Percentiles rank a stretch among this genome's conserved stretches.
These are phyloP conservation scores for Aptenodytes forsteri DNA, from an alignment of 2,113 vertebrate species.

Conservation along the genomic window DNA sequence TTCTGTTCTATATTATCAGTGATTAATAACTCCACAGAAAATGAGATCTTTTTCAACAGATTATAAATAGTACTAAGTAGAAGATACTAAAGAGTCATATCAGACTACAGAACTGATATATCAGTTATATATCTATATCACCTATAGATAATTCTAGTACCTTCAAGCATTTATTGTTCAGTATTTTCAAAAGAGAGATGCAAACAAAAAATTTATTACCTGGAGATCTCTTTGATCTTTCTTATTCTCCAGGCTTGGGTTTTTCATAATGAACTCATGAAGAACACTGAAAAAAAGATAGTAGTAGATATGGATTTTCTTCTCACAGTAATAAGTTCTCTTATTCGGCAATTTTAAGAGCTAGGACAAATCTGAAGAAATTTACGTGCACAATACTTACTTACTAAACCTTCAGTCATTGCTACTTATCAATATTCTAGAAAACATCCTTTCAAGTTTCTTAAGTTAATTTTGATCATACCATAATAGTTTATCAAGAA, in stretches of 20 bases:
- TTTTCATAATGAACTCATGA: conserved; percentile 99
- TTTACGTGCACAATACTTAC: neutral
- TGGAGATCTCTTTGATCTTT: conserved; percentile 98
- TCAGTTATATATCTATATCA: neutral
- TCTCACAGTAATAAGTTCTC: neutral
- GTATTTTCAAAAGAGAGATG: neutral
- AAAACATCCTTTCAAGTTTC: neutral
- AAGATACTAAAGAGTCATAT: neutral
- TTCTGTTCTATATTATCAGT: neutral
- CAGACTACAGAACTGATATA: neutral
- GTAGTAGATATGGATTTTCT: neutral
- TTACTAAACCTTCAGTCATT: neutral
- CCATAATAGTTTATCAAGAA: neutral
- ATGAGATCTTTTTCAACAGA: neutral
- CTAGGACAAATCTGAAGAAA: neutral
- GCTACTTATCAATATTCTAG: neutral
- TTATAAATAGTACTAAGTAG: neutral
- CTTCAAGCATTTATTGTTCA: neutral
- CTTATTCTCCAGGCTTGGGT: conserved; percentile 95
- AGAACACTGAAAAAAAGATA: conserved; percentile 80
- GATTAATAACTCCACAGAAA: neutral
- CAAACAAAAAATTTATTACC: conserved; percentile 69
- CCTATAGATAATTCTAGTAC: neutral
- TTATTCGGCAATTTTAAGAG: neutral
- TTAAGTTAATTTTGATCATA: neutral